Evolutionary conservation across 2,888 invertebrate species (phyloP), one percentile per base, ranked within the genome.

Genomic region (Patella pellucida): DNA sequence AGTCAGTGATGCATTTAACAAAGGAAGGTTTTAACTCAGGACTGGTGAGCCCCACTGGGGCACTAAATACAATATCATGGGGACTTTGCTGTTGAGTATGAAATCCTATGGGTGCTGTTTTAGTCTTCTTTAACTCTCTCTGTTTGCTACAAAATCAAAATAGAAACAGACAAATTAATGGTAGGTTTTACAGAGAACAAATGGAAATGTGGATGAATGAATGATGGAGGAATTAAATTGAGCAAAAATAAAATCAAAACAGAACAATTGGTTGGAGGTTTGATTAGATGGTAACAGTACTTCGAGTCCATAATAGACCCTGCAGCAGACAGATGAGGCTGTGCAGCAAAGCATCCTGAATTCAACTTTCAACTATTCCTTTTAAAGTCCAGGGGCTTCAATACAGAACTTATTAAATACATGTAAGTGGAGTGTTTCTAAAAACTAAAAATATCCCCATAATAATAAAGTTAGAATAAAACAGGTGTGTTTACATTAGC

Each of bases 81-180:
- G 70, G 15, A 69, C 67, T 54, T 68, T 67, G 27, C 52, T 69
- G 41, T 27, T 73, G 52, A 67, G 71, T 72, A 51, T 71, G 56
- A 5, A 69, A 69, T 31, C 77, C 78, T 16, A 87, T 67, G 14
- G 87, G 87, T 19, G 85, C 86, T 52, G 87, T 88, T 81, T 84
- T 85, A 15, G 87, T 88, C 82, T 87, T 88, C 84, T 87, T 88
- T 68, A 81, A 71, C 73, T 85, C 85, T 69, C 76, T 81, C 69
- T 80, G 84, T 80, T 84, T 85, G 85, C 87, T 87, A 82, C 69
- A 81, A 78, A 79, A 80, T 72, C 71, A 41, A 71, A 76, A 68
- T 69, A 78, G 75, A 56, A 77, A 70, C 68, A 72, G n/a, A 56
- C 54, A 23, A 67, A 68, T 54, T 50, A 69, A 50, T 69, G 69